Percentiles rank a stretch among this genome's conserved stretches.
Evolutionary conservation across 53 echinoderm and acorn worm genomes (phyloP).

Genomic region (Paracentrotus lividus): DNA sequence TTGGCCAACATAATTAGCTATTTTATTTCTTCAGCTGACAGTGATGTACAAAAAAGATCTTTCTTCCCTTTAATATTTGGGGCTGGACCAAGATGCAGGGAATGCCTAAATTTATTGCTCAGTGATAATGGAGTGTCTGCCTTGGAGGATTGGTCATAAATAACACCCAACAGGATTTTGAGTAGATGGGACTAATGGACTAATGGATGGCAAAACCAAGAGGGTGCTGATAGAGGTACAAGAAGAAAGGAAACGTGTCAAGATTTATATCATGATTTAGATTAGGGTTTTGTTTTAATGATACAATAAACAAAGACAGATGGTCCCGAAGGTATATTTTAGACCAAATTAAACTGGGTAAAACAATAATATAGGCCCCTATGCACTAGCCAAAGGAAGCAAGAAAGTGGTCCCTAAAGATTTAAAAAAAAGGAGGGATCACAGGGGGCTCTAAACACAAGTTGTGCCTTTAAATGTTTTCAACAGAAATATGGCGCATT

Average conservation of each 20-base stretch:
- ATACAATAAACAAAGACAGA: not conserved
- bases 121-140: constrained; percentile 39
- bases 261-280: not conserved
- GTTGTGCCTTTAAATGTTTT: too few species aligned
- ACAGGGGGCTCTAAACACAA: too few species aligned
- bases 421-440: too few species aligned
- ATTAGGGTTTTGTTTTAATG: not conserved
- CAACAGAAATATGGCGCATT: too few species aligned
- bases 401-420: not conserved
- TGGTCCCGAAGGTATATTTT: not conserved
- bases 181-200: constrained; percentile 59
- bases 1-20: too few species aligned
- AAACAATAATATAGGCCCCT: not conserved
- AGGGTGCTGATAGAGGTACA: constrained; percentile 43
- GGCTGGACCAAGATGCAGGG: not conserved
- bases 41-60: not conserved
- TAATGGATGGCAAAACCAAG: constrained; percentile 1
- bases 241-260: not conserved
- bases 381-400: not conserved
- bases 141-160: constrained; percentile 43
- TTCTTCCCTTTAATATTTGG: constrained; percentile 23
- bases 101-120: constrained; percentile 8
- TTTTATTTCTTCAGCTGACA: too few species aligned
- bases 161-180: constrained; percentile 37
- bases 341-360: not conserved